A percentile compares a stretch with the other conserved stretches of the same genome.
Conservation (phyloP, 2,797 vertebrate genomes). For the Pipistrellus pygmaeus region DNA sequence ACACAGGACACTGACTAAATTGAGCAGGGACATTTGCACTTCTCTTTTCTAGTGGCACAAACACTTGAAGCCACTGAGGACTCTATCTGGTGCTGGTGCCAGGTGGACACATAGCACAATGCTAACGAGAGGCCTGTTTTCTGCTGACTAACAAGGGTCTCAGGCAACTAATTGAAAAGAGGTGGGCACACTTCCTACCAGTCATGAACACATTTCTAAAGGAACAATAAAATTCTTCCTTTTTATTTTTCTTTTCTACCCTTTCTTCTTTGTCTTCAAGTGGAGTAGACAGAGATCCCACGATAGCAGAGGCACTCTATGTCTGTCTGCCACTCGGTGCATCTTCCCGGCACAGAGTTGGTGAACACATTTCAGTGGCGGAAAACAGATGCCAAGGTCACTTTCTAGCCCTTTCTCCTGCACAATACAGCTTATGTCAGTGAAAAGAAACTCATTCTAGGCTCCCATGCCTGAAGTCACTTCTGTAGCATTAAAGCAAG, state of each 20-base stretch:
- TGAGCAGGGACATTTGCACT: neutral
- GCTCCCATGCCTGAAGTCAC: neutral
- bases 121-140: neutral
- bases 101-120: neutral
- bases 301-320: neutral
- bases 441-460: neutral
- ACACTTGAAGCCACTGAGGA: neutral
- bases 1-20: neutral
- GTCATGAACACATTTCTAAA: neutral
- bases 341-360: neutral
- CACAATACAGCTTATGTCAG: neutral
- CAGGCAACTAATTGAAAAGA: constrained; percentile 10
- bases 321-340: neutral
- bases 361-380: neutral
- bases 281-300: neutral
- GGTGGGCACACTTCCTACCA: neutral
- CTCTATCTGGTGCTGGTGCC: neutral
- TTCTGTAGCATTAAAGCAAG: neutral
- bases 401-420: neutral
- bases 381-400: neutral
- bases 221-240: neutral
- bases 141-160: neutral
- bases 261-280: neutral
- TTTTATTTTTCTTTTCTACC: neutral
- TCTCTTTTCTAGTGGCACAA: neutral